Base-by-base conservation (phyloP, 2,888 invertebrate genomes). In the Epirrhoe alternata region DNA sequence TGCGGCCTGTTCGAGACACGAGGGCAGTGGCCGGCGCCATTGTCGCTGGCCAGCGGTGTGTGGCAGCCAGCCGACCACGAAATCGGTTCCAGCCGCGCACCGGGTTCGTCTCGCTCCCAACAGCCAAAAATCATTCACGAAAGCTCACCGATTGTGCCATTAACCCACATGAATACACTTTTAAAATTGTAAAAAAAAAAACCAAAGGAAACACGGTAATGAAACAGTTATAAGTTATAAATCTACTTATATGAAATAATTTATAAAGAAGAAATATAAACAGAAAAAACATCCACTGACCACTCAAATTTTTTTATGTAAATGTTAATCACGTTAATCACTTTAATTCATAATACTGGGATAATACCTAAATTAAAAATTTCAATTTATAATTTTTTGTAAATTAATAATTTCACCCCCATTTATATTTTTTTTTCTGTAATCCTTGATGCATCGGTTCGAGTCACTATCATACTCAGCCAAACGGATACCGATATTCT, bases 41-140 rank as follows among this genome's bases (percentile, higher is more conserved):
- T 92, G 92, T 92, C 83, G 86, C 76, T 82, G 84, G 73, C 76
- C 91, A 92, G 78, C 87, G 89, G 88, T 84, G 88, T 91, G 91
- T 90, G 82, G 86, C 86, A 83, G 73, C 74, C 89, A 89, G 82
- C 87, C 84, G 86, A 91, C 86, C 91, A 90, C 88, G 88, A 92
- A 91, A 92, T 92, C 91, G 88, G 80, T 88, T 85, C 85, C 83
- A 85, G 84, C 81, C 82, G 77, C 79, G 77, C 69, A 72, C 70
- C 68, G 75, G 74, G 75, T 74, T 73, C 65, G 74, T 65, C 71
- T 72, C 61, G 67, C 72, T 72, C 65, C 66, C 65, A 68, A 59
- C 71, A 68, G 71, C 68, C 72, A 74, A 74, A 74, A 72, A 71
- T 74, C 74, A 72, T 72, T 72, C 70, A 71, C 68, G 57, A 71